These are phyloP conservation scores for Tiphia femorata DNA, from an alignment of 2,888 invertebrate species.

Conservation along the genomic window DNA sequence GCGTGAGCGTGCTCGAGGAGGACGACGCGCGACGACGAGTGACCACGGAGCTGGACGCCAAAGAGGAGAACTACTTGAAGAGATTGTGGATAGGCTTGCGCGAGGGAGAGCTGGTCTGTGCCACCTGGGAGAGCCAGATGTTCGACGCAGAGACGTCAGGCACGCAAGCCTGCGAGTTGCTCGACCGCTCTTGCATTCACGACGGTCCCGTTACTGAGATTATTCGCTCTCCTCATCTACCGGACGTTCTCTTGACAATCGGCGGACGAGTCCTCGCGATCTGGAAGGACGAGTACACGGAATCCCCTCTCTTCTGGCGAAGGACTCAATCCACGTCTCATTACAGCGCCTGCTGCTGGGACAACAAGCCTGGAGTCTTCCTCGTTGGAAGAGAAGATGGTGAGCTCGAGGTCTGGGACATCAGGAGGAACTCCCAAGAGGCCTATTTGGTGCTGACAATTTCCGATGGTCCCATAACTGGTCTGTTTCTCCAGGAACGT, in stretches of 20 bases:
- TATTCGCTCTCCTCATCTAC: slow-evolving; percentile 75
- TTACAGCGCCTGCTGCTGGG: slow-evolving; percentile 81
- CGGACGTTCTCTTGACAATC: slow-evolving; percentile 77
- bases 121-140: slow-evolving; percentile 78
- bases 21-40: neutral
- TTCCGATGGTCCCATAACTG: slow-evolving; percentile 68
- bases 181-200: slow-evolving; percentile 71
- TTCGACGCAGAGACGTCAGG: slow-evolving; percentile 74
- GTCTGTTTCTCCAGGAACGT: slow-evolving; percentile 27
- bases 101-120: slow-evolving; percentile 61
- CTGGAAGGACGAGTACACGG: slow-evolving; percentile 77
- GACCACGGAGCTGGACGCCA: slow-evolving; percentile 1
- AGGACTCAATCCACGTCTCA: slow-evolving; percentile 70
- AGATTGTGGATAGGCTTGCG: slow-evolving; percentile 53
- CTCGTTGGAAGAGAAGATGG: slow-evolving; percentile 80
- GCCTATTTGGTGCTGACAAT: slow-evolving; percentile 77
- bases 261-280: slow-evolving; percentile 82
- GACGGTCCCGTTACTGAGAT: slow-evolving; percentile 79
- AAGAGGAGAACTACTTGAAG: slow-evolving; percentile 18
- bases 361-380: slow-evolving; percentile 79
- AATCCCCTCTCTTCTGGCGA: slow-evolving; percentile 77
- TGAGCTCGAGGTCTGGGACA: slow-evolving; percentile 84
- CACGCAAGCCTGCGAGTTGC: slow-evolving; percentile 70
- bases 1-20: slow-evolving; percentile 8
- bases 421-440: slow-evolving; percentile 77